Conservation (phyloP, 1,140 invertebrate species). For the Trachelipus rathkii region DNA sequence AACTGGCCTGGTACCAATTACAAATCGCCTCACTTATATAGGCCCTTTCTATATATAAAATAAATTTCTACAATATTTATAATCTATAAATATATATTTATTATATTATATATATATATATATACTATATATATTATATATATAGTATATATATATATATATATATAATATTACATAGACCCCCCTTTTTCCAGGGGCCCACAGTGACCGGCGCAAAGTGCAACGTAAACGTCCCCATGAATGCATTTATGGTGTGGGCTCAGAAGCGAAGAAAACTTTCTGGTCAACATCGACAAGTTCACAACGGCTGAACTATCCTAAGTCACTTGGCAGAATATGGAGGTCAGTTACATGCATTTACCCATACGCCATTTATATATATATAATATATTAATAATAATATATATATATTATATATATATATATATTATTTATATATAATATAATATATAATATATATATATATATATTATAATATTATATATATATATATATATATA, state of each 20-base stretch:
- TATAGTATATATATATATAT: constrained; percentile 13
- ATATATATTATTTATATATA: too few relatives aligned
- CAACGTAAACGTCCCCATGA: constrained; percentile 91
- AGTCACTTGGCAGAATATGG: constrained; percentile 85
- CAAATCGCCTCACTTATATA: too few relatives aligned
- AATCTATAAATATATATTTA: neutral
- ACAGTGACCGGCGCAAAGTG: constrained; percentile 48
- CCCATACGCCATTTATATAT: too few relatives aligned
- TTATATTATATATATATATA: neutral
- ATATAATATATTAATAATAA: too few relatives aligned
- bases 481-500: too few relatives aligned
- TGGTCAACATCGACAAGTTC: constrained; percentile 81
- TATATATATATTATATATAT: too few relatives aligned
- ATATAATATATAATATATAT: too few relatives aligned
- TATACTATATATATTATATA: neutral
- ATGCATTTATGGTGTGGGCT: constrained; percentile 96
- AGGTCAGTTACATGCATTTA: constrained; percentile 60
- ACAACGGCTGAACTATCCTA: constrained; percentile 91
- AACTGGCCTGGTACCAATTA: too few relatives aligned
- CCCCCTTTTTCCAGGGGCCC: constrained; percentile 28
- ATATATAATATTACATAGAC: constrained; percentile 1
- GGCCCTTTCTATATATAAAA: too few relatives aligned
- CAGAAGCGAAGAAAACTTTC: constrained; percentile 82
- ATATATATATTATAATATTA: too few relatives aligned
- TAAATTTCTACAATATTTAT: too few relatives aligned